phyloP scores from a whole-genome alignment of 2,113 vertebrate species.

The Struthio camelus region DNA sequence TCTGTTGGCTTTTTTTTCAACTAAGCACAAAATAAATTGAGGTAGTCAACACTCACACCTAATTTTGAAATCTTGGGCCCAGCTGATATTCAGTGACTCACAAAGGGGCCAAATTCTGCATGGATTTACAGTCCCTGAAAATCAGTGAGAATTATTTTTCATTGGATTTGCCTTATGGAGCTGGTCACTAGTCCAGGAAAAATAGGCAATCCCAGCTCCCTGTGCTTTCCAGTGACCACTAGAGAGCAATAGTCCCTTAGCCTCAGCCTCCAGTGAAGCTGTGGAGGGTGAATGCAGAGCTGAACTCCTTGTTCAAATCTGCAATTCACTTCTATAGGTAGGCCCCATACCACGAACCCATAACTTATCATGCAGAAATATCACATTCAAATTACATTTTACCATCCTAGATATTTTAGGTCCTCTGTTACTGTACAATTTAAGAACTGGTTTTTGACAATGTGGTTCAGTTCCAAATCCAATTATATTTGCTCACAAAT shows the following conservation, averaged over 20 bases:
- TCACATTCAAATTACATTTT: not conserved
- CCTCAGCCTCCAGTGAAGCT: not conserved
- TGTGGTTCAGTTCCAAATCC: not conserved
- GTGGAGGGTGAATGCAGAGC: rapidly evolving
- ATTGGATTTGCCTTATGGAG: not conserved
- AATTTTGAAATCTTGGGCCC: not conserved
- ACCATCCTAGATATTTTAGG: not conserved
- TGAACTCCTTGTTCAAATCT: not conserved
- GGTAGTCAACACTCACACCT: not conserved
- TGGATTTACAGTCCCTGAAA: not conserved
- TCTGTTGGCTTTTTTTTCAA: not conserved
- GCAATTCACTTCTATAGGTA: not conserved
- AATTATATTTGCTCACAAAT: not conserved
- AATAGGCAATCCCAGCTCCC: not conserved
- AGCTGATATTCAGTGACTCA: not conserved
- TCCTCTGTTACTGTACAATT: not conserved
- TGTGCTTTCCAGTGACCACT: not conserved
- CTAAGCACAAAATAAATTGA: not conserved
- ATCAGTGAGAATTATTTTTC: not conserved
- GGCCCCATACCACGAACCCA: not conserved
- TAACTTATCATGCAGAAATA: not conserved
- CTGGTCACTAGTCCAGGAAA: not conserved
- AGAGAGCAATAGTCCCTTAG: not conserved
- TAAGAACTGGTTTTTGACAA: not conserved
- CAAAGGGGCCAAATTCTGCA: not conserved